Evolutionary conservation across 1,140 invertebrate species (phyloP).

Genomic region (Scaptomyza pallida): DNA sequence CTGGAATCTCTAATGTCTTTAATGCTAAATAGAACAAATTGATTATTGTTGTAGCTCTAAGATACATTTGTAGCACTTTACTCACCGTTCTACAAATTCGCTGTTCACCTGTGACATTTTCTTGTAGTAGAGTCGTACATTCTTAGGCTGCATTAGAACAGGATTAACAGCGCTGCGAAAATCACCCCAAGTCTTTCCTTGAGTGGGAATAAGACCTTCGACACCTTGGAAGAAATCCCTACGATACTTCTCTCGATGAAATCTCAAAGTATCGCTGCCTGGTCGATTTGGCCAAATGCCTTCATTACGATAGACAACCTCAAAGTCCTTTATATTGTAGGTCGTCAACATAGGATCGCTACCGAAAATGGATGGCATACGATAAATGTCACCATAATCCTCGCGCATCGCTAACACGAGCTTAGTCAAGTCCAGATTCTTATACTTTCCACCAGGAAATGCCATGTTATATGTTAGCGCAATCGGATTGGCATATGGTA

Average conservation of each 20-base stretch:
- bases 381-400: slow-evolving; percentile 62
- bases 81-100: slow-evolving; percentile 68
- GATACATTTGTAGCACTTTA: neutral
- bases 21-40: slow-evolving; percentile 74
- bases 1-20: slow-evolving; percentile 84
- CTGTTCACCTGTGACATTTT: slow-evolving; percentile 84
- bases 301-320: slow-evolving; percentile 65
- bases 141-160: slow-evolving; percentile 85
- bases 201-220: slow-evolving; percentile 56
- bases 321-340: slow-evolving; percentile 70
- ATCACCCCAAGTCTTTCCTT: slow-evolving; percentile 65
- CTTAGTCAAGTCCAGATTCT: slow-evolving; percentile 47
- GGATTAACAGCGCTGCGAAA: slow-evolving; percentile 83
- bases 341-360: slow-evolving; percentile 43
- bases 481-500: slow-evolving; percentile 26
- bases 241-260: slow-evolving; percentile 60
- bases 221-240: slow-evolving; percentile 66
- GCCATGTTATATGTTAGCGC: slow-evolving; percentile 38
- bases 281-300: slow-evolving; percentile 72
- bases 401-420: slow-evolving; percentile 35
- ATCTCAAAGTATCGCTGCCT: slow-evolving; percentile 55
- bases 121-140: slow-evolving; percentile 83
- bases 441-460: slow-evolving; percentile 71
- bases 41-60: slow-evolving; percentile 61
- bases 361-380: slow-evolving; percentile 60